phyloP scores from a whole-genome alignment of 2,113 vertebrate genomes.

The Peromyscus maniculatus region DNA sequence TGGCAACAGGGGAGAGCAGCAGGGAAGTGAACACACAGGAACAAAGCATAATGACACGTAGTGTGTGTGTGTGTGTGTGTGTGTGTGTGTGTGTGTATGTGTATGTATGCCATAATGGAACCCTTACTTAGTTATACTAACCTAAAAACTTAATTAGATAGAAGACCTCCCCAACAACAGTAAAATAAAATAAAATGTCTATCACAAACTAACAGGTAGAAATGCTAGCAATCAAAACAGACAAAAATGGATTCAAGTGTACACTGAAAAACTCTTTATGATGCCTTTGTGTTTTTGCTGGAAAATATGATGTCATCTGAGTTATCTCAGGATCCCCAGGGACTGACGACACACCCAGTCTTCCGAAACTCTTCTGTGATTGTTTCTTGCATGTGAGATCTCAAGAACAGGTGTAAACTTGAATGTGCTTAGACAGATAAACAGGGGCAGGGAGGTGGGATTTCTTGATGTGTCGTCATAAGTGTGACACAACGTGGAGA shows the following conservation, averaged over 20 bases:
- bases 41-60: neutral
- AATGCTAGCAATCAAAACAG: slow-evolving; percentile 84
- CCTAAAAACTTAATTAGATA: neutral
- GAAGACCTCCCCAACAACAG: neutral
- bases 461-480: slow-evolving; percentile 82
- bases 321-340: slow-evolving; percentile 78
- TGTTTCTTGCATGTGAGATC: slow-evolving; percentile 84
- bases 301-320: slow-evolving; percentile 82
- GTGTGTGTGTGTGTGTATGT: neutral
- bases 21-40: neutral
- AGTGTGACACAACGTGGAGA: slow-evolving; percentile 86
- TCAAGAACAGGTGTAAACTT: slow-evolving; percentile 84
- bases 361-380: slow-evolving; percentile 84
- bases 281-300: slow-evolving; percentile 86
- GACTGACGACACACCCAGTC: slow-evolving; percentile 74
- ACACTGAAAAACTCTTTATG: slow-evolving; percentile 85
- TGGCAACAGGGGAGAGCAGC: slow-evolving; percentile 25
- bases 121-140: neutral
- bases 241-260: slow-evolving; percentile 83
- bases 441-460: slow-evolving; percentile 84
- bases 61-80: neutral
- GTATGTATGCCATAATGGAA: neutral
- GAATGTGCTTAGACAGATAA: slow-evolving; percentile 87
- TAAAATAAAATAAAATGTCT: slow-evolving; percentile 76
- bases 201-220: slow-evolving; percentile 68